phyloP scores from a whole-genome alignment of 2,888 invertebrate genomes.

The Lottia gigantea region DNA sequence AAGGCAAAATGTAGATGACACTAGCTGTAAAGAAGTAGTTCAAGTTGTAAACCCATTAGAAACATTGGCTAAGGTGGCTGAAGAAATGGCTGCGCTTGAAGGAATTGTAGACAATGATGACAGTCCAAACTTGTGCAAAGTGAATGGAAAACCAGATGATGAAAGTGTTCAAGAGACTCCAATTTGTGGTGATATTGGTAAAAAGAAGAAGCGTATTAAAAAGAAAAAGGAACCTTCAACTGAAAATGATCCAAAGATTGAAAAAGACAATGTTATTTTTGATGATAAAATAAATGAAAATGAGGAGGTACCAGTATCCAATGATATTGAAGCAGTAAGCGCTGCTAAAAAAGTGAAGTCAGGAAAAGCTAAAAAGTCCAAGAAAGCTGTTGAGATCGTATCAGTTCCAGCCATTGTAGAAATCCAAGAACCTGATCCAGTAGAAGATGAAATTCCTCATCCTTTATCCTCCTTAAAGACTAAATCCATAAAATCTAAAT shows the following conservation, averaged over 20 bases:
- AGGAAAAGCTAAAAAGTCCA: not conserved
- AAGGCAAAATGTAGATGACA: not conserved
- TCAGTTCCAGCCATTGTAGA: not conserved
- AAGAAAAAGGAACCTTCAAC: constrained; percentile 13
- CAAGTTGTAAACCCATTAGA: not conserved
- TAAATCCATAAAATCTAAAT: no score
- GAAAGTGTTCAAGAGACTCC: not conserved
- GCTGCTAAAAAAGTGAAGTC: not conserved
- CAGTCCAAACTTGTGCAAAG: not conserved
- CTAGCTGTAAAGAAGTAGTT: not conserved
- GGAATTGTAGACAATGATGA: not conserved
- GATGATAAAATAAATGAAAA: constrained; percentile 3
- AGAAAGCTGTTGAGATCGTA: not conserved
- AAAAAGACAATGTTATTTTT: constrained; percentile 17
- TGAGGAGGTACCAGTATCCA: not conserved
- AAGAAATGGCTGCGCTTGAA: not conserved
- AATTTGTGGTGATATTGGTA: not conserved
- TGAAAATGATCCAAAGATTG: constrained; percentile 17
- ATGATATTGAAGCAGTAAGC: no score
- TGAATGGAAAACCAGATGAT: not conserved
- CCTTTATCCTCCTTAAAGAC: not conserved
- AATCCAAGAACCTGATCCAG: not conserved
- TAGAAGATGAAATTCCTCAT: not conserved
- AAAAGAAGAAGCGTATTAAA: constrained; percentile 13
- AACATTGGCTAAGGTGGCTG: constrained; percentile 1